These are phyloP conservation scores for Hydrozoanthus gracilis DNA, from an alignment of 92 coral and sea anemone species.

Conservation along the genomic window DNA sequence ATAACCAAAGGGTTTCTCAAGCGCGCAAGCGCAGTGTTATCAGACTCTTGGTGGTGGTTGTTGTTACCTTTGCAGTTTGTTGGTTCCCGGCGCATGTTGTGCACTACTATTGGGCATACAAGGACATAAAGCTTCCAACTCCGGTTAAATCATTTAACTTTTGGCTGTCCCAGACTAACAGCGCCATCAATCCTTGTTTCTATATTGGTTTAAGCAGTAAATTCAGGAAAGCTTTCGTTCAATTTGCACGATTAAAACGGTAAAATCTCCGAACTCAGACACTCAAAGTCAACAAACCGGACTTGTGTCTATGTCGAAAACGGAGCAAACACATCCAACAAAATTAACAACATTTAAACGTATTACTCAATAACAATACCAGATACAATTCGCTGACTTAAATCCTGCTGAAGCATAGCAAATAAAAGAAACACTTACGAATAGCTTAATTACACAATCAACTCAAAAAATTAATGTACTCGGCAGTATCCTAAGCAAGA, in stretches of 20 bases:
- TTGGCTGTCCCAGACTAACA: slow-evolving; percentile 34
- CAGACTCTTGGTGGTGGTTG: slow-evolving; percentile 34
- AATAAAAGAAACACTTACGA: too few relatives aligned
- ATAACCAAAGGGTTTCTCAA: slow-evolving; percentile 14
- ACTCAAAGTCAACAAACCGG: too few relatives aligned
- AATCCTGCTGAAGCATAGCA: too few relatives aligned
- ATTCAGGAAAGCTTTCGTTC: slow-evolving; percentile 22
- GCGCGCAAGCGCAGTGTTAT: slow-evolving; percentile 40
- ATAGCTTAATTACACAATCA: too few relatives aligned
- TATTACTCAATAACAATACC: too few relatives aligned
- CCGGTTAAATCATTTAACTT: neutral
- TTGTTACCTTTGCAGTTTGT: slow-evolving; percentile 19
- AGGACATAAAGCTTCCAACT: neutral
- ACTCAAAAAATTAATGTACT: too few relatives aligned
- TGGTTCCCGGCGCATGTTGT: slow-evolving; percentile 37
- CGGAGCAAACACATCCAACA: too few relatives aligned
- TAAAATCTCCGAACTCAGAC: too few relatives aligned
- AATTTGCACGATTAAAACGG: neutral
- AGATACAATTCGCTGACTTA: too few relatives aligned
- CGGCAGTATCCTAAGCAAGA: too few relatives aligned
- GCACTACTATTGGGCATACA: slow-evolving; percentile 36
- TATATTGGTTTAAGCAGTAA: slow-evolving; percentile 38
- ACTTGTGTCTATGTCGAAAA: too few relatives aligned
- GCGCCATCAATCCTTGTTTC: slow-evolving; percentile 28
- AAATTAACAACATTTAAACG: too few relatives aligned